Base-by-base conservation (phyloP, 2,113 vertebrate genomes). In the Vireo altiloquus region DNA sequence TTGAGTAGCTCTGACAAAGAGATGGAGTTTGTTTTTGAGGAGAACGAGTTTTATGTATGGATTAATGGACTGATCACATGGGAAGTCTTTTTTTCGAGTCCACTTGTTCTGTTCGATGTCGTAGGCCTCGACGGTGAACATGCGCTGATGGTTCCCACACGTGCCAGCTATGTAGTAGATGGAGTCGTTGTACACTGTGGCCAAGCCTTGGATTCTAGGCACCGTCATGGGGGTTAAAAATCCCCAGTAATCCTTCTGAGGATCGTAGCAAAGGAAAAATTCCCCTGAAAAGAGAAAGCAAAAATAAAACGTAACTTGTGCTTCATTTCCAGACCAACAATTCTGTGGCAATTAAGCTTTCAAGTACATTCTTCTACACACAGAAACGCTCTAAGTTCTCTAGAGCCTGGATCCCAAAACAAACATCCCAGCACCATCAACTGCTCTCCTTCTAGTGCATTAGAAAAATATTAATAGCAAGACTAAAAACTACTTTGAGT, bases 141-240 rank as follows among this genome's bases (percentile, higher is more conserved):
- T 98, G 80, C 99, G 99, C 90, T 99, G 99, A 96, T 99, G 99
- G 98, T 99, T 99, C 96, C 98, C 98, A 97, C 99, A 99, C 96
- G 99, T 99, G 92, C 99, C 99, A 21, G 99, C 99, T 21, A 99
- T 99, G 97, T 99, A 99, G 97, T 99, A 99, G 98, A 99, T 99
- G 93, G 98, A 99, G 97, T 98, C 98, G 93, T 99, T 98, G 96
- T 99, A 98, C 72, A 99, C 98, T 83, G 99, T 98, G 42, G 99
- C 99, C 95, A 99, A 98, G 94, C 99, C 99, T 96, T 99, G 99
- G 97, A 98, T 98, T 87, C 99, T 98, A 91, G 99, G 99, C 97
- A 99, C 97, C 74, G 97, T 98, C 99, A 99, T 99, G 0, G 99
- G 99, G 28, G 99, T 98, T 82, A 99, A 97, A 95, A 99, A 99